Evolutionary conservation across 2,113 vertebrate genomes (phyloP).

Genomic region (Anarhynchus alexandrinus): DNA sequence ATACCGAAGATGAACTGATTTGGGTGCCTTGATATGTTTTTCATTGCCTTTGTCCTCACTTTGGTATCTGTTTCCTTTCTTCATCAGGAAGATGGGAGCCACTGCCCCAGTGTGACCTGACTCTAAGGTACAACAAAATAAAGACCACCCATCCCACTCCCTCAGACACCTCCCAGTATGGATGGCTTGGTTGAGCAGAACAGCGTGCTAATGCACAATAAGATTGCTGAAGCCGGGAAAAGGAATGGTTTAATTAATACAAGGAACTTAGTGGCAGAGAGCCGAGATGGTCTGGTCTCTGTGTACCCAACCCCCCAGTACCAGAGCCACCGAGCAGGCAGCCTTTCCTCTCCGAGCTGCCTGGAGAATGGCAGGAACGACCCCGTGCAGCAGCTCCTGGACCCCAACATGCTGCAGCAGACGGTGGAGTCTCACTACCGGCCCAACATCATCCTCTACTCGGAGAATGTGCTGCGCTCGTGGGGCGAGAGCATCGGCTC

Average conservation of each 20-base stretch:
- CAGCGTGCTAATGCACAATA: constrained; percentile 59
- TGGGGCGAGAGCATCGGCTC: constrained; percentile 80
- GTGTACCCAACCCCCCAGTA: constrained; percentile 86
- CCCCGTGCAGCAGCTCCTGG: constrained; percentile 82
- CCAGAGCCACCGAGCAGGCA: constrained; percentile 71
- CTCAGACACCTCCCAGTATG: constrained; percentile 58
- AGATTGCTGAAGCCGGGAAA: constrained; percentile 69
- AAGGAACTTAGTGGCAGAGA: constrained; percentile 78
- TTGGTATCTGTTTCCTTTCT: constrained; percentile 14
- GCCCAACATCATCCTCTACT: constrained; percentile 86
- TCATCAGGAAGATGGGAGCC: constrained; percentile 70
- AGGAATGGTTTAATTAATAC: constrained; percentile 90
- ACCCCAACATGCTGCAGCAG: constrained; percentile 83
- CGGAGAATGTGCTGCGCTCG: constrained; percentile 78
- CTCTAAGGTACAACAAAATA: not conserved
- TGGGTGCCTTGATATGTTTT: not conserved
- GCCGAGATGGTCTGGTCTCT: constrained; percentile 78
- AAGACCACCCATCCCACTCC: not conserved
- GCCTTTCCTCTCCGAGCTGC: constrained; percentile 39
- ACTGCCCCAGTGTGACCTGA: constrained; percentile 48
- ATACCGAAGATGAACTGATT: not conserved
- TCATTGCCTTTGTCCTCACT: constrained; percentile 9
- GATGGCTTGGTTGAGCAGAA: constrained; percentile 74
- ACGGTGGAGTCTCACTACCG: constrained; percentile 78
- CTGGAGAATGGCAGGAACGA: constrained; percentile 64